Conservation (phyloP, 1,140 invertebrate genomes). For the Paralvinella palmiformis region DNA sequence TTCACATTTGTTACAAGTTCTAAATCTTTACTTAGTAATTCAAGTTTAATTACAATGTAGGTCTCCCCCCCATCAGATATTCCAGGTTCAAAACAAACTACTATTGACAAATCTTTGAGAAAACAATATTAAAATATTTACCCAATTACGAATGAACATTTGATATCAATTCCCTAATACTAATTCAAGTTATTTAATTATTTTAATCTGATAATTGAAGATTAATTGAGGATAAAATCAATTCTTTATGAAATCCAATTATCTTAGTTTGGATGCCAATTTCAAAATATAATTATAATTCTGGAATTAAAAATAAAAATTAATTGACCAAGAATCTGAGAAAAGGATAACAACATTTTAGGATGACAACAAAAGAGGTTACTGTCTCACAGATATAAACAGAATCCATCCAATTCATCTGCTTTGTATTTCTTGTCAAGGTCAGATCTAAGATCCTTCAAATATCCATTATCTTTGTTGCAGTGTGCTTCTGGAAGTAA, state of each 20-base stretch:
- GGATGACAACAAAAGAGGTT: neutral
- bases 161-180: no score
- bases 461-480: conserved; percentile 37
- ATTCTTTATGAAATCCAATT: neutral
- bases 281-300: neutral
- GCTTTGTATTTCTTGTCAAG: conserved; percentile 41
- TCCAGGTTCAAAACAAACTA: no score
- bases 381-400: conserved; percentile 67
- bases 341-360: neutral
- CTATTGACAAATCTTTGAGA: no score
- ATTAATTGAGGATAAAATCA: no score
- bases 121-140: no score
- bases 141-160: no score
- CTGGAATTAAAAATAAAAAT: neutral
- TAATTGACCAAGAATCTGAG: neutral
- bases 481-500: conserved; percentile 31
- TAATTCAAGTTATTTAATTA: neutral
- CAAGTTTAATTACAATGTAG: no score
- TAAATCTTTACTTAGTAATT: no score
- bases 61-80: no score
- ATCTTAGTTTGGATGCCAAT: neutral
- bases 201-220: neutral
- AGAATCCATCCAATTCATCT: conserved; percentile 72
- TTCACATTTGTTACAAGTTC: no score
- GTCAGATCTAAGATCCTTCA: conserved; percentile 44